phyloP scores from a whole-genome alignment of 2,797 vertebrate species.

The Lepidocolaptes lacrymiger region DNA sequence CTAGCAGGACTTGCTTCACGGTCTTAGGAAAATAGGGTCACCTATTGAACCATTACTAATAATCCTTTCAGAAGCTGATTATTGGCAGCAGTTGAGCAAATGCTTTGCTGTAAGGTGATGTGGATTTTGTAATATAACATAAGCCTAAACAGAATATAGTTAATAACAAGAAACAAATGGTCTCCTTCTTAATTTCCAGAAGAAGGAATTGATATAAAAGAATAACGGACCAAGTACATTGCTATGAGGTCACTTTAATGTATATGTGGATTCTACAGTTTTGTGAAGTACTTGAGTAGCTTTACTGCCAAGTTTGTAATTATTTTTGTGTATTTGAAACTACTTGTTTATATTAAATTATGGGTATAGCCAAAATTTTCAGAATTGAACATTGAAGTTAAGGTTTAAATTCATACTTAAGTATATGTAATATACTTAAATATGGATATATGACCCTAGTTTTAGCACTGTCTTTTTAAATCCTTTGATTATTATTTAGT shows the following conservation, averaged over 20 bases:
- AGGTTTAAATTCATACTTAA: neutral
- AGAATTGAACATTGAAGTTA: neutral
- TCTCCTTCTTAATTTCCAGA: neutral
- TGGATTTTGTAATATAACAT: neutral
- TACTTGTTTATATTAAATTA: neutral
- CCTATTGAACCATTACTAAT: neutral
- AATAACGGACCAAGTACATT: neutral
- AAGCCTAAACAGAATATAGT: neutral
- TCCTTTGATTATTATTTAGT: neutral
- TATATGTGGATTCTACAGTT: neutral
- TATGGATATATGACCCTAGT: neutral
- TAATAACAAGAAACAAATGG: neutral
- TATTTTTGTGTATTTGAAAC: neutral
- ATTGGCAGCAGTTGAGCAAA: neutral
- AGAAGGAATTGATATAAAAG: neutral
- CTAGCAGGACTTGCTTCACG: neutral
- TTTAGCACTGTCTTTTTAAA: neutral
- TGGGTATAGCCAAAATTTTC: neutral
- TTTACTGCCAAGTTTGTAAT: neutral
- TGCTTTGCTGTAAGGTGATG: neutral
- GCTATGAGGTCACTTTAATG: neutral
- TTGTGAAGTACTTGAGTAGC: neutral
- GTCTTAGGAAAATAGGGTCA: neutral
- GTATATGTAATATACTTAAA: neutral
- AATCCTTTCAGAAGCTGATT: constrained; percentile 15